Percentiles rank a stretch among this genome's conserved stretches.
These are phyloP conservation scores for Cyclargus thomasi DNA, from an alignment of 1,140 invertebrate genomes.

Conservation along the genomic window DNA sequence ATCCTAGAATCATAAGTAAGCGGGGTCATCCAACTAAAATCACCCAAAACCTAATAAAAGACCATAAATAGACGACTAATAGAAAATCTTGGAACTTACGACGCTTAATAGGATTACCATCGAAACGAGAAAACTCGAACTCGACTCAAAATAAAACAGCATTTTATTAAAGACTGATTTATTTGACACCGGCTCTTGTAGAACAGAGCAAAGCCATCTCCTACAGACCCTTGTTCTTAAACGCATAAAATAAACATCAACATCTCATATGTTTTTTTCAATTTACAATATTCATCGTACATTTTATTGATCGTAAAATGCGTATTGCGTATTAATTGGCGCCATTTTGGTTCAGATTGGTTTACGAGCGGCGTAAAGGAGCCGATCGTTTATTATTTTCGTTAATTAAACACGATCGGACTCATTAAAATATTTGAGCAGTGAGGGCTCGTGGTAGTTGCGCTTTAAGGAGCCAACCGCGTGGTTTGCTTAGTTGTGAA, in stretches of 20 bases:
- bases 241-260: slow-evolving; percentile 62
- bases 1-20: no score
- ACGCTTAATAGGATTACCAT: neutral
- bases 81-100: neutral
- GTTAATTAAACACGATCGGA: slow-evolving; percentile 4
- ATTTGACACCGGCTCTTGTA: slow-evolving; percentile 52
- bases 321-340: slow-evolving; percentile 39
- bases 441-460: neutral
- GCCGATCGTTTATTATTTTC: slow-evolving; percentile 18
- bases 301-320: slow-evolving; percentile 38
- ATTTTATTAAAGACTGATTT: slow-evolving; percentile 60
- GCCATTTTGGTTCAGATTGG: slow-evolving; percentile 29
- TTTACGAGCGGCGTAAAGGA: slow-evolving; percentile 17
- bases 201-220: slow-evolving; percentile 53
- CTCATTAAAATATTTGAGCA: neutral
- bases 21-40: neutral
- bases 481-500: neutral
- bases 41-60: neutral
- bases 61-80: neutral
- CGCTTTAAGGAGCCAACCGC: neutral
- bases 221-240: slow-evolving; percentile 58
- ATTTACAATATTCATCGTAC: slow-evolving; percentile 35
- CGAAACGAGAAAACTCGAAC: slow-evolving; percentile 19
- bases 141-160: slow-evolving; percentile 31
- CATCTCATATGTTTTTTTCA: slow-evolving; percentile 36